Evolutionary conservation across 1,140 invertebrate genomes (phyloP).

Genomic region (Ooceraea biroi): DNA sequence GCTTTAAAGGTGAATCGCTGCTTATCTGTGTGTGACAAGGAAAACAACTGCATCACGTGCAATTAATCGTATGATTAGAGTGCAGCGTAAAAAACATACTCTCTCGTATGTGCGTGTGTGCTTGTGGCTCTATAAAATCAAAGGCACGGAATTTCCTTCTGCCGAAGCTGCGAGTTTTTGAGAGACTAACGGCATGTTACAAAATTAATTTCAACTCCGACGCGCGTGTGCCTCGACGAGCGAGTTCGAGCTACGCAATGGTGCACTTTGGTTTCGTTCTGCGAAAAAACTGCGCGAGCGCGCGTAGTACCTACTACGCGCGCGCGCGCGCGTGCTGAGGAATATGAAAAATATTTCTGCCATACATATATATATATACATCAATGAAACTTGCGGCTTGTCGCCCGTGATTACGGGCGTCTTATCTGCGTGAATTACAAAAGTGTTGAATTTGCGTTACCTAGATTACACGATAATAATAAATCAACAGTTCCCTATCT

Average conservation of each 20-base stretch:
- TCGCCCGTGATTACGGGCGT: neutral
- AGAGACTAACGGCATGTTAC: too few species aligned
- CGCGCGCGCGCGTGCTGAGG: neutral
- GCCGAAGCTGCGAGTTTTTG: too few species aligned
- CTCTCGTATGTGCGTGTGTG: slow-evolving; percentile 46
- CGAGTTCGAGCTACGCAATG: slow-evolving; percentile 41
- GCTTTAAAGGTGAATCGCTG: too few species aligned
- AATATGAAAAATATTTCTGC: slow-evolving; percentile 44
- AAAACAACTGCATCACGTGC: too few species aligned
- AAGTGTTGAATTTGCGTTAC: slow-evolving; percentile 18
- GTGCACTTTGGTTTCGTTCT: slow-evolving; percentile 61
- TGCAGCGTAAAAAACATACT: slow-evolving; percentile 66
- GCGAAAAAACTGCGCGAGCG: slow-evolving; percentile 61
- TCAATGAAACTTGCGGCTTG: too few species aligned
- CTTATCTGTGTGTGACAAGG: too few species aligned
- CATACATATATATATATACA: slow-evolving; percentile 33
- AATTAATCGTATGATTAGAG: slow-evolving; percentile 53
- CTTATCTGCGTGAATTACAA: neutral
- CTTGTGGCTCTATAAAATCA: slow-evolving; percentile 69
- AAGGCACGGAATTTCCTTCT: slow-evolving; percentile 69
- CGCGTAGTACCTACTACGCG: neutral
- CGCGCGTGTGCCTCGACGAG: neutral
- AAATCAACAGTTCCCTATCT: slow-evolving; percentile 31
- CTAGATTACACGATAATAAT: slow-evolving; percentile 41
- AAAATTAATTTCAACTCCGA: too few species aligned